Conservation (phyloP, 2,888 invertebrate genomes). For the Andrena dorsata region DNA sequence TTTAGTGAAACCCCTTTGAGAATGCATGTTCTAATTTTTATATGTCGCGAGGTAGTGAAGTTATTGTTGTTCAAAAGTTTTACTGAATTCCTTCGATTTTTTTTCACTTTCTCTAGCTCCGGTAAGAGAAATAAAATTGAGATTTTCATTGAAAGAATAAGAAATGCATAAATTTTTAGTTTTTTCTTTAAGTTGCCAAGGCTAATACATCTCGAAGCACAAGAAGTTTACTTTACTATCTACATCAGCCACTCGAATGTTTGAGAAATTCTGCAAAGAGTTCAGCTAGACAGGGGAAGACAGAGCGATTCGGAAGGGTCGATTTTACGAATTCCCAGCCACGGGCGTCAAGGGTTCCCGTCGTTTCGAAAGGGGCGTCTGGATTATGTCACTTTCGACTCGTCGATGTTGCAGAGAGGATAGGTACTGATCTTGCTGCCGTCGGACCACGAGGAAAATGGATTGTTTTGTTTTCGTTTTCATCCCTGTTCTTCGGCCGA, state of each 20-base stretch:
- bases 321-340: slow-evolving; percentile 62
- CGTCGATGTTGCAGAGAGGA: slow-evolving; percentile 61
- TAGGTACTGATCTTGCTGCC: slow-evolving; percentile 58
- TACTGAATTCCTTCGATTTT: too few relatives aligned
- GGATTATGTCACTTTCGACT: slow-evolving; percentile 78
- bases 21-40: too few relatives aligned
- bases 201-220: too few relatives aligned
- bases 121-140: too few relatives aligned
- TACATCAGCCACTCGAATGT: neutral
- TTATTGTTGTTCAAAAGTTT: too few relatives aligned
- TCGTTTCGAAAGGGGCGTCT: slow-evolving; percentile 77
- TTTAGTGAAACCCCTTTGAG: neutral
- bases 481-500: slow-evolving; percentile 65
- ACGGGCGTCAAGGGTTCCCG: slow-evolving; percentile 76
- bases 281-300: neutral
- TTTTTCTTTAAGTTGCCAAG: too few relatives aligned
- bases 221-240: too few relatives aligned
- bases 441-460: slow-evolving; percentile 71
- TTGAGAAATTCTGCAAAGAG: slow-evolving; percentile 7
- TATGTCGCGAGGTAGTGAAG: too few relatives aligned
- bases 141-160: too few relatives aligned
- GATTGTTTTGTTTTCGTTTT: slow-evolving; percentile 77
- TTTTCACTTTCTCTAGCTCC: too few relatives aligned
- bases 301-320: slow-evolving; percentile 26
- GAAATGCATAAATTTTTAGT: too few relatives aligned